Base-by-base conservation (phyloP, 2,113 vertebrate genomes). In the Eudyptes chrysolophus region DNA sequence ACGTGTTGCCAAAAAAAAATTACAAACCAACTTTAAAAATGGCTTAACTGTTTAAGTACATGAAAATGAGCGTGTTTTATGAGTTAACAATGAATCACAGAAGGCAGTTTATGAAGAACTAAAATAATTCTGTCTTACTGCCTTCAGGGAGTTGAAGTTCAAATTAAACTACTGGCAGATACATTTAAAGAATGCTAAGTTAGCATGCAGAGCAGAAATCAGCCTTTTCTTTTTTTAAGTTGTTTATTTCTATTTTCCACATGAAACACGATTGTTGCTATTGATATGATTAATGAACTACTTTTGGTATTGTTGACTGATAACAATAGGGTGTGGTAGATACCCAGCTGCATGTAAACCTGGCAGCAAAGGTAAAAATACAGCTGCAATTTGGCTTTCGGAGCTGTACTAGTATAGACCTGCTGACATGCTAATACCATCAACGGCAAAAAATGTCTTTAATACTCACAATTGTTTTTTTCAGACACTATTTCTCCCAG, bases 261-360 rank as follows among this genome's bases (percentile, higher is more conserved):
- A 92, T 96, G 96, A 93, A 97, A 96, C 96, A 92, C 32, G 79
- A 96, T 74, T 96, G 94, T 90, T 97, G 90, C 85, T 96, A 94
- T 88, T 93, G 96, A 95, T 94, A 95, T 11, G 96, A 98, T 98
- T 95, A 97, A 93, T 42, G 92, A 89, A 93, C 51, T 62, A 19
- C 87, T 92, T 58, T 48, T 76, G 93, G 96, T 82, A 89, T 87
- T 97, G 96, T 87, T 97, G 97, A 98, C 96, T 97, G 97, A 97
- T 98, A 98, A 97, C 97, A 96, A 69, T 61, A 98, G 98, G 98
- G 98, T 98, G 98, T 98, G 98, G 98, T 89, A 89, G 95, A 97
- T 97, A 98, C 95, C 98, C 98, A 99, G 98, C 98, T 99, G 98
- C 98, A 96, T 96, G 97, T 91, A 98, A 97, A 98, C 98, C 98